Evolutionary conservation across 2,113 vertebrate species (phyloP), one percentile per base, ranked within the genome.

Genomic region (Tupaia chinensis): DNA sequence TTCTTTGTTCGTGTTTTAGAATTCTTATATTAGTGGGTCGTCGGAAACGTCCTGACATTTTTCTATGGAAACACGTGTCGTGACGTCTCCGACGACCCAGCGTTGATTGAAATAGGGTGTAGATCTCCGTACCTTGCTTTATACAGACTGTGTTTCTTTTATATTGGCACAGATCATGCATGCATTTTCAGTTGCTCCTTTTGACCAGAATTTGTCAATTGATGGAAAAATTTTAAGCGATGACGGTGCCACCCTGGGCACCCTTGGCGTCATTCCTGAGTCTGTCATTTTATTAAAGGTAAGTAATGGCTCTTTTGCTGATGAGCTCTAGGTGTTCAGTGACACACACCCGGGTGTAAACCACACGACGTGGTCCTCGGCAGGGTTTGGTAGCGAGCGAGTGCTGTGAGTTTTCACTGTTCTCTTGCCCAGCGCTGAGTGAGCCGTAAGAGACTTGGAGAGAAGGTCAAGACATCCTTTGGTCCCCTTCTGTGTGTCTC

Each of bases 151-250:
- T 78, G 5, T 97, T 92, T 94, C 94, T 95, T 79, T 94, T 95
- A n/a, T 97, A 20, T 97, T 54, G 91, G 78, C 96, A 73, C 97
- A 99, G 99, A 99, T 99, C 98, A 99, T 99, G 99, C 99, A 99
- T 68, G 99, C 99, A 27, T 99, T 99, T 98, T 99, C 99, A 11
- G 99, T 99, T 84, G 99, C 99, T 70, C 99, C 99, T 7, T 99
- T 99, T 79, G 99, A 99, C 98, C 99, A 99, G 99, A 99, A 99
- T 94, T 98, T 99, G 94, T 99, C 99, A 0, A 99, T 99, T 10
- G 99, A 99, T 0, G 99, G 99, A n/a, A 99, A 98, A 91, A 97
- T 98, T 80, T 98, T 99, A 96, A 99, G 98, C 0, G 99, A 99
- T 0, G 99, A 99, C 96, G 98, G 98, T 0, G 99, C 99, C 9